Percentiles rank a stretch among this genome's conserved stretches.
These are phyloP conservation scores for Telmatochromis sp. DNA, from an alignment of 2,113 vertebrate species.

Conservation along the genomic window DNA sequence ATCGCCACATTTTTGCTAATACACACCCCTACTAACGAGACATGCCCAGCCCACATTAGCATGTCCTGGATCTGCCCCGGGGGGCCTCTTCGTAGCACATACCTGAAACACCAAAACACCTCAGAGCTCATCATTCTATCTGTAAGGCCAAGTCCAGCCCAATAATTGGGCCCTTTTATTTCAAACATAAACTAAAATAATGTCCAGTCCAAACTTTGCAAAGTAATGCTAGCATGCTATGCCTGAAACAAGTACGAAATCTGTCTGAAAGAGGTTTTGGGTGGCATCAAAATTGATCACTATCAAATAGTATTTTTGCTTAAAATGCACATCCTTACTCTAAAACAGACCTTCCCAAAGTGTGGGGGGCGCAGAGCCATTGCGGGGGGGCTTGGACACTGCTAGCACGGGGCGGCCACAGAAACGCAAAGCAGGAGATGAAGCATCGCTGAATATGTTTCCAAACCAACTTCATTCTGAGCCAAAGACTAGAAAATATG, in stretches of 20 bases:
- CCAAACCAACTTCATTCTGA: too few species aligned
- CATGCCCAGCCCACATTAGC: background rate
- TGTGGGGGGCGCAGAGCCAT: too few species aligned
- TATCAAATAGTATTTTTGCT: background rate
- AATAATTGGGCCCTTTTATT: background rate
- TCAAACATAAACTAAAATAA: background rate
- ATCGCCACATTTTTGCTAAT: background rate
- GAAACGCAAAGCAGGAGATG: too few species aligned
- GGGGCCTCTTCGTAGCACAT: background rate
- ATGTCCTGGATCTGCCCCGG: background rate
- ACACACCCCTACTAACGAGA: background rate
- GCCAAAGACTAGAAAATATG: too few species aligned
- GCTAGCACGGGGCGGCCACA: too few species aligned
- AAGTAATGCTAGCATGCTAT: background rate
- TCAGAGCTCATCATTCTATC: background rate
- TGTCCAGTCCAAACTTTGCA: background rate
- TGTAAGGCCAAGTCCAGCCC: background rate
- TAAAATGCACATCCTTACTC: background rate
- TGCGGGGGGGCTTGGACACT: too few species aligned
- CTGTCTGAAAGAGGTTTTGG: background rate
- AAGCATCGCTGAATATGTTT: too few species aligned
- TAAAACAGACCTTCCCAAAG: too few species aligned
- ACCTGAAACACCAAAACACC: background rate
- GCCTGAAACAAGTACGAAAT: accelerated
- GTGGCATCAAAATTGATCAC: background rate